Base-by-base conservation (phyloP, 2,888 invertebrate genomes). In the Unio pictorum region DNA sequence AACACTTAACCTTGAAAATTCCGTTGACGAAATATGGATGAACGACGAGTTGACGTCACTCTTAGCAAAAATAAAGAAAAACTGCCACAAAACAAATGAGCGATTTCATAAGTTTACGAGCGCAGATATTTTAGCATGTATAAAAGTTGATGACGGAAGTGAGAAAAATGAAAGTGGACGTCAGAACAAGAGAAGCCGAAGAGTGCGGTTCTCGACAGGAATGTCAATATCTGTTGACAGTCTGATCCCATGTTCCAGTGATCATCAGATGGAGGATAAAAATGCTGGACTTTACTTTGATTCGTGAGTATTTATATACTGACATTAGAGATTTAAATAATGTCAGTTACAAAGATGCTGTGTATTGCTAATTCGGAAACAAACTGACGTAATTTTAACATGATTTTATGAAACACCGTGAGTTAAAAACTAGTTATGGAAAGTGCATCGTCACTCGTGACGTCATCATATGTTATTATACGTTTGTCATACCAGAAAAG, bases 121-220 rank as follows among this genome's bases (percentile, higher is more conserved):
- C 15, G 69, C 71, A 17, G 76, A 76, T 62, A 73, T 76, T 67
- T 62, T 76, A 23, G 76, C 76, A 18, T 69, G 71, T 59, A 66
- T 76, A n/a, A 69, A 65, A 55, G 68, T 76, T 57, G 72, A 69
- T 55, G 28, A 61, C 28, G 28, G 6, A n/a, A 60, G 28, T 30
- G 45, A 62, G 18, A 23, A 56, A 18, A 55, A 55, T 54, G 59
- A 55, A 54, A 7, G 20, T 30, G 55, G 17, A 54, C n/a, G 55
- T 34, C 56, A 69, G 20, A n/a, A 55, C 18, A 45, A 57, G 28
- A 57, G 57, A 23, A 63, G 45, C 8, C 55, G 66, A 67, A 28
- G 68, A 58, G 57, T 72, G 28, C 72, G 64, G 20, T 72, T 68
- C 55, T 68, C 72, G 7, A 68, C 66, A 2, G 72, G 66, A 55